phyloP scores from a whole-genome alignment of 1,140 invertebrate species.

The Drosophila leontia region DNA sequence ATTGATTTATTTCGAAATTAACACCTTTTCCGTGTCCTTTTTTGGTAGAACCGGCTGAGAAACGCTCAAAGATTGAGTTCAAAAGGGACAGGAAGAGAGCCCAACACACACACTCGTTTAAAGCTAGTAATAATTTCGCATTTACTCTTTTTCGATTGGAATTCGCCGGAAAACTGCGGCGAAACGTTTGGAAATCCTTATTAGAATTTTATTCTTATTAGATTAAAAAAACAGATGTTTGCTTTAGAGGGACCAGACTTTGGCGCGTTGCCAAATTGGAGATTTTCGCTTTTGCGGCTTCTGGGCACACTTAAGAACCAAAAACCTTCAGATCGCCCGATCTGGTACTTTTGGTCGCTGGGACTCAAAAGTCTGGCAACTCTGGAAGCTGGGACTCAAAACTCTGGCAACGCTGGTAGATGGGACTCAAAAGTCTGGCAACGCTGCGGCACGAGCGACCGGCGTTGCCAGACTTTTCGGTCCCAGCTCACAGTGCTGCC shows the following conservation, averaged over 20 bases:
- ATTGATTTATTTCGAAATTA: slow-evolving; percentile 13
- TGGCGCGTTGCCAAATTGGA: too few relatives aligned
- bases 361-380: too few relatives aligned
- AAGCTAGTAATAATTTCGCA: slow-evolving; percentile 11
- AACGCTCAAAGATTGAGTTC: not conserved
- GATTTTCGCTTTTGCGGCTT: too few relatives aligned
- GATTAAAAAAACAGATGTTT: slow-evolving; percentile 20
- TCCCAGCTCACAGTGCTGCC: too few relatives aligned
- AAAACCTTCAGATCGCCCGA: too few relatives aligned
- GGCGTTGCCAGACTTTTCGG: too few relatives aligned
- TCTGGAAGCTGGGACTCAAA: too few relatives aligned
- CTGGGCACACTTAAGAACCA: too few relatives aligned
- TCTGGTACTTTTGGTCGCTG: too few relatives aligned
- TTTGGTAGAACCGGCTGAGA: slow-evolving; percentile 3
- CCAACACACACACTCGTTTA: slow-evolving; percentile 15
- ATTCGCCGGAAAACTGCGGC: slow-evolving; percentile 12
- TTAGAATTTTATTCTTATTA: not conserved
- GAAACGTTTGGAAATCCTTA: not conserved
- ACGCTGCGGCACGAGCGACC: too few relatives aligned
- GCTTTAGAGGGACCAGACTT: not conserved
- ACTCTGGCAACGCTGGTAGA: too few relatives aligned
- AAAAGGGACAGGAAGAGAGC: not conserved
- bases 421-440: too few relatives aligned
- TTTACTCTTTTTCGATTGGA: slow-evolving; percentile 31
- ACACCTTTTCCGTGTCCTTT: slow-evolving; percentile 19